Percentiles rank a stretch among this genome's conserved stretches.
Evolutionary conservation across 2,797 vertebrate species (phyloP).

Genomic region (Sardinella longiceps): DNA sequence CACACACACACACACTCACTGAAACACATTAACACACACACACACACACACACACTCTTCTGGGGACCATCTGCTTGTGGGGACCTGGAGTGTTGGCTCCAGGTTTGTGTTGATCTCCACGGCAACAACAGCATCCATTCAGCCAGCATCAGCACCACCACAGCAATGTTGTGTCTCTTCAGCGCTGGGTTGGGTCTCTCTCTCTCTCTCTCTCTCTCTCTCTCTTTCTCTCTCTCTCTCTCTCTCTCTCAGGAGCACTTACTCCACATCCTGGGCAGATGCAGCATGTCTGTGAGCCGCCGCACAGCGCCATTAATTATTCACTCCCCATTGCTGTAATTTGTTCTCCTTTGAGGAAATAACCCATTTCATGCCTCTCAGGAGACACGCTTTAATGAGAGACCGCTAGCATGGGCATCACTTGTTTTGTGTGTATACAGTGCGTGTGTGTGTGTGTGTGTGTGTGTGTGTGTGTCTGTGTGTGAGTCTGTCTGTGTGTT

Average conservation of each 20-base stretch:
- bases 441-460: background rate
- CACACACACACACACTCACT: too few relatives aligned
- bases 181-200: too few relatives aligned
- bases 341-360: slow-evolving; percentile 59
- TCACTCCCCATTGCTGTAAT: slow-evolving; percentile 59
- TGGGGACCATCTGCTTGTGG: background rate
- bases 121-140: background rate
- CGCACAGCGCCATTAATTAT: slow-evolving; percentile 64
- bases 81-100: background rate
- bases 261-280: slow-evolving; percentile 54
- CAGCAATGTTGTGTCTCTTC: background rate
- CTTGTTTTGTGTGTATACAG: background rate
- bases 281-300: slow-evolving; percentile 57
- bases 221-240: too few relatives aligned
- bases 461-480: background rate
- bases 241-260: slow-evolving; percentile 15
- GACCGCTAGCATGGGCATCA: background rate
- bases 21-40: background rate
- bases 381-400: slow-evolving; percentile 26
- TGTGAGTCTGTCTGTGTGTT: background rate
- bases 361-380: slow-evolving; percentile 32
- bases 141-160: background rate
- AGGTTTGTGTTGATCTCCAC: background rate
- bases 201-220: too few relatives aligned
- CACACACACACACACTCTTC: background rate